A percentile compares a stretch with the other conserved stretches of the same genome.
phyloP scores from a whole-genome alignment of 1,140 invertebrate species.

The Patella vulgata region DNA sequence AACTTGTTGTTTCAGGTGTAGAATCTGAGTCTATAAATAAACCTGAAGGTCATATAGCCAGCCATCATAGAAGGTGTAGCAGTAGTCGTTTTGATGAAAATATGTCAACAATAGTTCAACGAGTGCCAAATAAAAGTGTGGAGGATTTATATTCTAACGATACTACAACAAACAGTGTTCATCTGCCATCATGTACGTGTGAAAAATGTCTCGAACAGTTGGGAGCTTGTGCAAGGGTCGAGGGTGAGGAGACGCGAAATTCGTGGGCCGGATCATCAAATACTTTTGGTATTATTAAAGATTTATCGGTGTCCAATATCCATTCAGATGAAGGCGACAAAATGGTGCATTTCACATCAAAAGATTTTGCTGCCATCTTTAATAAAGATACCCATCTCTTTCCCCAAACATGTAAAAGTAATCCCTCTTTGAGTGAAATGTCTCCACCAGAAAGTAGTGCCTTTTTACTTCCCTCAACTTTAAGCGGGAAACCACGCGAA shows the following conservation, averaged over 20 bases:
- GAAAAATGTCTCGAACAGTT: conserved; percentile 19
- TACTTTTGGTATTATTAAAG: conserved; percentile 60
- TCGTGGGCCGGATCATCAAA: neutral
- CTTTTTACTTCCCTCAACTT: no score
- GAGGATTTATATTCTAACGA: conserved; percentile 45
- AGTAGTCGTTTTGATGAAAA: conserved; percentile 40
- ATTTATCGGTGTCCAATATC: conserved; percentile 58
- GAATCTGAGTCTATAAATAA: no score
- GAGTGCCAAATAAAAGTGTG: conserved; percentile 55
- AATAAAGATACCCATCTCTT: no score
- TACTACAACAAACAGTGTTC: conserved; percentile 5
- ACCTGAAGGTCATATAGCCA: no score
- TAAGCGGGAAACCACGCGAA: no score
- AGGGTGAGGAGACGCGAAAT: neutral
- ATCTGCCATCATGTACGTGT: conserved; percentile 2
- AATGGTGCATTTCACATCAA: conserved; percentile 49
- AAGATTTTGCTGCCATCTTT: conserved; percentile 37
- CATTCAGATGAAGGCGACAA: conserved; percentile 53
- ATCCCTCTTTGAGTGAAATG: no score
- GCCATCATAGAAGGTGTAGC: conserved; percentile 23
- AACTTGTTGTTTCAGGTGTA: no score
- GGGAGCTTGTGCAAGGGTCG: conserved; percentile 14
- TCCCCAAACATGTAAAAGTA: no score
- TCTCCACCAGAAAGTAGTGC: no score
- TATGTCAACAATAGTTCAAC: conserved; percentile 41